Percentiles rank a stretch among this genome's conserved stretches.
Evolutionary conservation across 2,888 invertebrate genomes (phyloP).

Genomic region (Trypoxylon attenuatum): DNA sequence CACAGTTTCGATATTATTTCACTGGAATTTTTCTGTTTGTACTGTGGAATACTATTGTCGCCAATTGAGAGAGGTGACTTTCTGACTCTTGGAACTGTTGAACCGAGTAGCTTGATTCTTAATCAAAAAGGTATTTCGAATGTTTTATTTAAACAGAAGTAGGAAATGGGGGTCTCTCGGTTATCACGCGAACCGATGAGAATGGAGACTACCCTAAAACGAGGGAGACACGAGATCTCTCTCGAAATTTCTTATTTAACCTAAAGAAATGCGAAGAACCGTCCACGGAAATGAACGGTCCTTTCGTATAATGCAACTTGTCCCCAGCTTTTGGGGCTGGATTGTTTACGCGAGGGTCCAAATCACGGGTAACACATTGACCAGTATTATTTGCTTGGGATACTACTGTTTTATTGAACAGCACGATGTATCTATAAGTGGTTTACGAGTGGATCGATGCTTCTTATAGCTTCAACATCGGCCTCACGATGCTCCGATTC

Average conservation of each 20-base stretch:
- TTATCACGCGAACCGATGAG: constrained; percentile 30
- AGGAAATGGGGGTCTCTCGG: constrained; percentile 17
- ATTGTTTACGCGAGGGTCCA: constrained; percentile 13
- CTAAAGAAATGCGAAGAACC: constrained; percentile 27
- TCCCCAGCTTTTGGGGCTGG: constrained; percentile 13
- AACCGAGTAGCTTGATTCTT: constrained; percentile 29
- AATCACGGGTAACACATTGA: no score
- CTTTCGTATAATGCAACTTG: constrained; percentile 12
- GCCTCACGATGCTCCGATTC: no score
- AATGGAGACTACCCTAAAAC: constrained; percentile 24
- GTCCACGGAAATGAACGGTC: constrained; percentile 10
- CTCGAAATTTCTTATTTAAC: constrained; percentile 45
- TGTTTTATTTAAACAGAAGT: constrained; percentile 43
- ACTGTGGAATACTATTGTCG: no score
- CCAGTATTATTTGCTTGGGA: no score
- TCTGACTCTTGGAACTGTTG: no score
- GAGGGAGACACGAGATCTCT: not conserved
- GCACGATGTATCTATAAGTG: no score
- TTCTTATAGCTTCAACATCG: no score
- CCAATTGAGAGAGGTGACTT: no score
- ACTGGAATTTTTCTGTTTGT: no score
- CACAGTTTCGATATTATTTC: no score
- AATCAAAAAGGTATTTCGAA: constrained; percentile 40
- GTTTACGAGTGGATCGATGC: no score
- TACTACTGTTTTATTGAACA: no score